Percentiles rank a stretch among this genome's conserved stretches.
These are phyloP conservation scores for Phoxinus phoxinus DNA, from an alignment of 2,113 vertebrate species.

Conservation along the genomic window DNA sequence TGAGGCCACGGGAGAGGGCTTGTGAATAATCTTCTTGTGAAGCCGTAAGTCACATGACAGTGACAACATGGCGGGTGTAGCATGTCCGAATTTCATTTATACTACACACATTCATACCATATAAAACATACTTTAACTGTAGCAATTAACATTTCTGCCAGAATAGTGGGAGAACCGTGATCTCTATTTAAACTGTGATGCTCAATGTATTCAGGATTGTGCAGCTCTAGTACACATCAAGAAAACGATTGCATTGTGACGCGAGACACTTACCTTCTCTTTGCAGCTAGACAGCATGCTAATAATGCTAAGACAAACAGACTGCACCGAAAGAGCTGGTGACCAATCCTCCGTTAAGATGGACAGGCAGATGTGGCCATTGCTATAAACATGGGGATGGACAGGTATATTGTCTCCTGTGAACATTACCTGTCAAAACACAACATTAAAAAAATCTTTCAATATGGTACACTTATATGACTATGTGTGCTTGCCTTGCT, in stretches of 20 bases:
- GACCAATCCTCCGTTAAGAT: slow-evolving; percentile 99
- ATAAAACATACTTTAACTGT: too few relatives aligned
- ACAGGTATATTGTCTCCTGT: slow-evolving; percentile 99
- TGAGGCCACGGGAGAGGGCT: too few relatives aligned
- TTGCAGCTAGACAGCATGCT: slow-evolving; percentile 99
- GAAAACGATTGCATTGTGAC: neutral
- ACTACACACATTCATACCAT: too few relatives aligned
- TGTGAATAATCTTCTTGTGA: too few relatives aligned
- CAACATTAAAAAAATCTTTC: neutral
- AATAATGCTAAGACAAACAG: slow-evolving; percentile 99
- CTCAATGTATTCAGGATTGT: too few relatives aligned
- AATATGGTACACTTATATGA: neutral
- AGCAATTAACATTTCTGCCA: too few relatives aligned
- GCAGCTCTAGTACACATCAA: neutral
- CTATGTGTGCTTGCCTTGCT: neutral
- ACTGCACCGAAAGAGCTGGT: slow-evolving; percentile 98
- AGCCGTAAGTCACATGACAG: too few relatives aligned
- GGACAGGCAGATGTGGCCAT: slow-evolving; percentile 99
- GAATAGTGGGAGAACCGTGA: too few relatives aligned
- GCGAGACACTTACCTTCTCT: slow-evolving; percentile 89
- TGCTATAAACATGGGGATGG: slow-evolving; percentile 99
- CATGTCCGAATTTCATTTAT: too few relatives aligned
- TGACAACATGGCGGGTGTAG: too few relatives aligned
- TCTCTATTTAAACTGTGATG: too few relatives aligned
- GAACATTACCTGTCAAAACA: slow-evolving; percentile 91